Evolutionary conservation across 2,797 vertebrate genomes (phyloP).

Genomic region (Columba guinea): DNA sequence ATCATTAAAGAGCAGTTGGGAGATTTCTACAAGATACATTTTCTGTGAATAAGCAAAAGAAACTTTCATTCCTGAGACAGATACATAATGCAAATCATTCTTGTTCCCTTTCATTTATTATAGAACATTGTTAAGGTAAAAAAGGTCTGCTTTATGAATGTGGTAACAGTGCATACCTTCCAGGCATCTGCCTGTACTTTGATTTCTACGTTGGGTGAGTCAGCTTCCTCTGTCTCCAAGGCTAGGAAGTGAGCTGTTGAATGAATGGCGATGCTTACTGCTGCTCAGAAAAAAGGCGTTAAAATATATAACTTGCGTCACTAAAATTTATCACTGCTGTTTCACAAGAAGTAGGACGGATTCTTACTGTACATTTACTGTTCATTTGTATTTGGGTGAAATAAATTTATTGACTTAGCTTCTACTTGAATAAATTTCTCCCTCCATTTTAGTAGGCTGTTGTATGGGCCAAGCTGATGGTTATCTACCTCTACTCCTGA

Average conservation of each 20-base stretch:
- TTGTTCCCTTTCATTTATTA: conserved; percentile 7
- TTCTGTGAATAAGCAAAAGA: neutral
- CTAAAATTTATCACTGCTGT: neutral
- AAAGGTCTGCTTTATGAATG: conserved; percentile 12
- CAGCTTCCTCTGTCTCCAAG: conserved; percentile 33
- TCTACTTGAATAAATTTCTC: neutral
- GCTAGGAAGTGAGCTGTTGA: conserved; percentile 16
- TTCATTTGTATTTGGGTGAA: neutral
- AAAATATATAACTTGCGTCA: neutral
- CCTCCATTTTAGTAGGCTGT: neutral
- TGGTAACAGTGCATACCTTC: neutral
- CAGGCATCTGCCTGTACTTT: conserved; percentile 45
- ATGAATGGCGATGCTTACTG: neutral
- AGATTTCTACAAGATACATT: neutral
- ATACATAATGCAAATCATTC: neutral
- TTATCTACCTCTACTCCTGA: neutral
- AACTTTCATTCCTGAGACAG: neutral
- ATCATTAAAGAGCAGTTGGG: neutral
- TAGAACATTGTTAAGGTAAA: neutral
- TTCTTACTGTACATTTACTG: neutral
- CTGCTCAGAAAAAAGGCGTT: conserved; percentile 8
- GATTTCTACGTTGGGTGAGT: conserved; percentile 34
- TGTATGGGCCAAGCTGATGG: neutral
- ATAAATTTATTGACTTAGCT: neutral
- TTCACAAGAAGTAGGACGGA: neutral